phyloP scores from a whole-genome alignment of 2,113 vertebrate species.

The Athene cunicularia region DNA sequence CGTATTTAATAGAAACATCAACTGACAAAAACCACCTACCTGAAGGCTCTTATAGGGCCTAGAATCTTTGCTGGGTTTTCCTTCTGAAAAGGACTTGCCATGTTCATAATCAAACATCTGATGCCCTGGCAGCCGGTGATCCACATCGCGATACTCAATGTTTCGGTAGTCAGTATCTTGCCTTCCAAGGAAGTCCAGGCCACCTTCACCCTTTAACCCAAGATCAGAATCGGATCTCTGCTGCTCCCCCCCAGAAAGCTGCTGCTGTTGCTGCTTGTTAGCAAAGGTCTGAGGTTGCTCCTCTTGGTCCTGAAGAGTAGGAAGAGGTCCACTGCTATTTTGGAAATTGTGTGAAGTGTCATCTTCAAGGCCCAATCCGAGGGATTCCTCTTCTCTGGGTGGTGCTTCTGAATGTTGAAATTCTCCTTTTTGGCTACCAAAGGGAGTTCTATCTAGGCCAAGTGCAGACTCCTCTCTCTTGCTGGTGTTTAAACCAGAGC shows the following conservation, averaged over 20 bases:
- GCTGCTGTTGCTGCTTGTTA: constrained; percentile 67
- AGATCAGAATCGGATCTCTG: constrained; percentile 68
- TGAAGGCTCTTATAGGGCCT: constrained; percentile 75
- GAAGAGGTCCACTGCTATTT: constrained; percentile 67
- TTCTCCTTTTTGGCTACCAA: constrained; percentile 76
- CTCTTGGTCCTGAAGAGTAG: constrained; percentile 74
- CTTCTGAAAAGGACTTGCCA: constrained; percentile 79
- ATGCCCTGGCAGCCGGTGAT: constrained; percentile 86
- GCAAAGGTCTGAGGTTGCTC: constrained; percentile 66
- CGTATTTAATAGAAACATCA: neutral
- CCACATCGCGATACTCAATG: constrained; percentile 94
- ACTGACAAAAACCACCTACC: constrained; percentile 58
- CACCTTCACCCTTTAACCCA: constrained; percentile 73
- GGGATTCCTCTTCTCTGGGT: constrained; percentile 71
- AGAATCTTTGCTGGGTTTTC: constrained; percentile 79
- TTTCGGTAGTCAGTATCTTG: constrained; percentile 85
- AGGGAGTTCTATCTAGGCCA: constrained; percentile 71
- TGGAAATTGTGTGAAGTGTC: constrained; percentile 72
- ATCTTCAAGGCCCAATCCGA: constrained; percentile 66
- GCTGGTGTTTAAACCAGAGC: constrained; percentile 68
- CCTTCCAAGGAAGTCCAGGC: constrained; percentile 82
- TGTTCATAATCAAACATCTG: constrained; percentile 86
- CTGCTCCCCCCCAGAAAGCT: constrained; percentile 72
- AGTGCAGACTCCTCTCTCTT: constrained; percentile 75
- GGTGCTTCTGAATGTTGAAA: constrained; percentile 75